Conservation (phyloP, 2,797 vertebrate genomes). For the Mormyrops boulengeri region DNA sequence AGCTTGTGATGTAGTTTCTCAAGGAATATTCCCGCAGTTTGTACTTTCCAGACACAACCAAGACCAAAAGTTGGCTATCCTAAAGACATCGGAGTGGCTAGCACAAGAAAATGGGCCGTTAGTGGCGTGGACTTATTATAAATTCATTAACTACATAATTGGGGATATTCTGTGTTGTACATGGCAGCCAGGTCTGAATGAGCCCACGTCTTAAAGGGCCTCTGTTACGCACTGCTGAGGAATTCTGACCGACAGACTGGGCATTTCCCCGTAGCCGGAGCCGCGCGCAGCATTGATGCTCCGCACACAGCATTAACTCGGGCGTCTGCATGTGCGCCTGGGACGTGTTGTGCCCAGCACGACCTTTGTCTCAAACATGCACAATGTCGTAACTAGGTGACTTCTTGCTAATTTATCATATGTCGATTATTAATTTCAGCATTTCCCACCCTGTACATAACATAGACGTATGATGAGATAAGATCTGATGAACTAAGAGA, state of each 20-base stretch:
- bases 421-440: not conserved
- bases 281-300: not conserved
- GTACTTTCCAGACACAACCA: not conserved
- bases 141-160: not conserved
- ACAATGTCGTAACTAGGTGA: not conserved
- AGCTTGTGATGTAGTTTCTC: not conserved
- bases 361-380: not conserved
- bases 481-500: not conserved
- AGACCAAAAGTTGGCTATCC: not conserved
- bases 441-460: not conserved
- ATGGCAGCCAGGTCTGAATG: not conserved
- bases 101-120: not conserved
- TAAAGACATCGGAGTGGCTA: not conserved
- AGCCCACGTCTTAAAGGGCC: not conserved
- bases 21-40: not conserved
- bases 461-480: not conserved
- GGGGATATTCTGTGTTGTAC: not conserved
- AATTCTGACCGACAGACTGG: not conserved
- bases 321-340: not conserved
- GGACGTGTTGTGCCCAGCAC: not conserved
- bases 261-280: not conserved
- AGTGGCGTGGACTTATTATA: not conserved
- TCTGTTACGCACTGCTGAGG: not conserved
- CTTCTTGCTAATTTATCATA: not conserved
- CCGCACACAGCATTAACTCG: no score